Evolutionary conservation across 2,113 vertebrate species (phyloP), one percentile per base, ranked within the genome.

Genomic region (Clarias magur): DNA sequence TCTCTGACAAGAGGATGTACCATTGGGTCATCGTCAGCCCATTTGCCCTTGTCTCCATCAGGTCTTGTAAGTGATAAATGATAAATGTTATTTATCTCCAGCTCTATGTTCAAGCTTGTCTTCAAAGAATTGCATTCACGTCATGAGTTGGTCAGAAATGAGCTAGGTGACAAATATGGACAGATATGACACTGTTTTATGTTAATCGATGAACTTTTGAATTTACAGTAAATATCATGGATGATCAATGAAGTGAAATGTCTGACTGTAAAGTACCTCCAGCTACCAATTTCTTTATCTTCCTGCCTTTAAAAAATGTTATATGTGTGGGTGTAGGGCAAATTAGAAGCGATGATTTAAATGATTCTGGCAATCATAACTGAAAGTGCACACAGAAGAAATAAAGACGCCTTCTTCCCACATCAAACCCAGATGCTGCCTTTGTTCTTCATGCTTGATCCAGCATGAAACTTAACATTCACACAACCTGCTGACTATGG

Each of bases 61-160:
- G 90, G 87, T 87, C 91, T 89, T 89, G 90, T 93, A 91, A 90
- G 83, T 88, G 92, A 87, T 85, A 89, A 48, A 82, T 72, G 54
- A 68, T n/a, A n/a, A n/a, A 62, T 82, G n/a, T 48, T 19, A 42
- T 53, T n/a, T 19, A 27, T 38, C 57, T 72, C 85, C 34, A 23
- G 56, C 65, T 73, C 21, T 56, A 48, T 11, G 13, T 48, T 81
- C 34, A 72, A 81, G 19, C 19, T 27, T 53, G 53, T 79, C 15
- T 27, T 78, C 0, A 78, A 16, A 30, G 13, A 16, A 63, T 21
- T 0, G 42, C 12, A 57, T 21, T 56, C 63, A 25, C 9, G 62
- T 56, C 63, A 25, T 21, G 62, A 57, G 25, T 8, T 30, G 54
- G 78, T 30, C 34, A 19, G 57, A 42, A 57, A 19, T 42, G 48